phyloP scores from a whole-genome alignment of 1,140 invertebrate species.

The Dreissena rostriformis region DNA sequence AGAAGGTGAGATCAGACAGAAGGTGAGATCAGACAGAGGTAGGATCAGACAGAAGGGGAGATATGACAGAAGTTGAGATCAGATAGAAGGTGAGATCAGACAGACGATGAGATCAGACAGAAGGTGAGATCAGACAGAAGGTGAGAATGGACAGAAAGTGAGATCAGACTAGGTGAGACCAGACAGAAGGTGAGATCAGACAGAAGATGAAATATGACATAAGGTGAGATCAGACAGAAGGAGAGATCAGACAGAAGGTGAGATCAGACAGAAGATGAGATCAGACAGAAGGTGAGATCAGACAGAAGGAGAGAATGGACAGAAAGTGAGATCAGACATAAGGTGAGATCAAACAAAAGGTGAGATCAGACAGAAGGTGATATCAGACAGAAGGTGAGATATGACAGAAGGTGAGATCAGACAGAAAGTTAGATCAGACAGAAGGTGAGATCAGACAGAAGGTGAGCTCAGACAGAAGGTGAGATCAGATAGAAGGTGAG shows the following conservation, averaged over 20 bases:
- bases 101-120: conserved; percentile 71
- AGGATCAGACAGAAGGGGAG: too few species aligned
- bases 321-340: too few species aligned
- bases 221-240: too few species aligned
- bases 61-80: conserved; percentile 71
- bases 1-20: conserved; percentile 72
- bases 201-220: conserved; percentile 76
- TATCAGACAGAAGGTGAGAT: conserved; percentile 72
- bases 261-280: too few species aligned
- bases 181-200: conserved; percentile 70
- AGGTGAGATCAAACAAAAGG: conserved; percentile 73
- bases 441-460: conserved; percentile 70
- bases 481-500: conserved; percentile 63
- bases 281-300: conserved; percentile 69
- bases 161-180: conserved; percentile 70
- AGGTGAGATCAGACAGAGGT: too few species aligned
- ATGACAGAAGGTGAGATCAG: too few species aligned
- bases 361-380: conserved; percentile 67
- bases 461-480: conserved; percentile 75
- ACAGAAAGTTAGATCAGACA: conserved; percentile 72
- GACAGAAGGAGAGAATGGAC: conserved; percentile 70
- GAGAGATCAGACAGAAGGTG: conserved; percentile 75
- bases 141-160: conserved; percentile 68
- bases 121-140: conserved; percentile 73
- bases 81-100: conserved; percentile 70